Percentiles rank a stretch among this genome's conserved stretches.
Conservation (phyloP, 1,140 invertebrate genomes). For the Nomia melanderi region DNA sequence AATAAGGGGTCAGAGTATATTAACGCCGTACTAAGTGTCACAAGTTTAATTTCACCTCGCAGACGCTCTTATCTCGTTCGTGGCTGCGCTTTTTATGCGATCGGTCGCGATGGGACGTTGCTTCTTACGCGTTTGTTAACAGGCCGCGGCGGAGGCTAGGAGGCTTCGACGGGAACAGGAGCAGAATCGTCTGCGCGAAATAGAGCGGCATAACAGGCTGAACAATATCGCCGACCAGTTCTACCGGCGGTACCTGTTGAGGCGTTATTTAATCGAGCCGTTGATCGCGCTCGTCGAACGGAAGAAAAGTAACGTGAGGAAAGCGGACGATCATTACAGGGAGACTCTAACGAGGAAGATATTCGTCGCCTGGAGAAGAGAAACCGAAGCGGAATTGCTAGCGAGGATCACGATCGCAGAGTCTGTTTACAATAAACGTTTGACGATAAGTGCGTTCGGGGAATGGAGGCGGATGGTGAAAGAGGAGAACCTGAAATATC, state of each 20-base stretch:
- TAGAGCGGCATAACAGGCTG: conserved; percentile 63
- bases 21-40: conserved; percentile 33
- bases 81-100: conserved; percentile 10
- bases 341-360: conserved; percentile 54
- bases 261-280: conserved; percentile 68
- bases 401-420: conserved; percentile 58
- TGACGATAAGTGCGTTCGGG: conserved; percentile 58
- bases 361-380: conserved; percentile 62
- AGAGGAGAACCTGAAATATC: conserved; percentile 61
- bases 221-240: conserved; percentile 68
- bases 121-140: conserved; percentile 20
- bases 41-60: conserved; percentile 21
- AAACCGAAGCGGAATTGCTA: conserved; percentile 43
- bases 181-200: conserved; percentile 56
- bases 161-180: conserved; percentile 71
- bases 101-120: background rate
- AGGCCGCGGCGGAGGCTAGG: conserved; percentile 70
- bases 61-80: background rate
- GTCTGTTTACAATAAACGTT: conserved; percentile 62
- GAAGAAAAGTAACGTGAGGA: conserved; percentile 55
- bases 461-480: conserved; percentile 63
- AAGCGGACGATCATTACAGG: conserved; percentile 64
- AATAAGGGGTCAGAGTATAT: conserved; percentile 47
- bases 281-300: conserved; percentile 65
- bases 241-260: conserved; percentile 70